Evolutionary conservation across 2,888 invertebrate species (phyloP), one percentile per base, ranked within the genome.

Genomic region (Amphipyra berbera): DNA sequence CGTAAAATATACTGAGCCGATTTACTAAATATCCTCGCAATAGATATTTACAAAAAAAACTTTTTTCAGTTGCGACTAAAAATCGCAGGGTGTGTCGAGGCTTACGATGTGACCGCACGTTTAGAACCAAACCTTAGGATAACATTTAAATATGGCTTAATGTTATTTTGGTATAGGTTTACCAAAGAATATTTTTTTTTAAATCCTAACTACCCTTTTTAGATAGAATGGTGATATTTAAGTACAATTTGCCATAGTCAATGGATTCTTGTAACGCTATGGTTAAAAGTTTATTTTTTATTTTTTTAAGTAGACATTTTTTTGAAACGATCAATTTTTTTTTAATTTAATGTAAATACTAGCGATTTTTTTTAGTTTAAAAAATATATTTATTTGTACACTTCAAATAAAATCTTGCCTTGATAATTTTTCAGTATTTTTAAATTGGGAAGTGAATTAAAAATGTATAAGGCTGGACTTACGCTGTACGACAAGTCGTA

Each of bases 201-300:
- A 21, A 21, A 60, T 68, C 56, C 61, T 72, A 61, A 52, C n/a
- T 37, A 46, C 44, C 60, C 52, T 76, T 73, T 82, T 78, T 79
- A 71, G 78, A 61, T 76, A 71, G 68, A 80, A 83, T 74, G 77
- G 88, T 89, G 89, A 90, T 89, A 88, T 76, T 72, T 82, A 90
- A 90, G 90, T 90, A 90, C 90, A 90, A 90, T 90, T 68, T 80
- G 76, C 88, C 89, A 88, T 87, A 86, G 82, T 81, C 72, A 73
- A 84, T 81, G 68, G 73, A 82, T 82, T 83, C 79, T 78, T 76
- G 79, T 78, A 72, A 78, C 66, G 46, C 72, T 76, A 70, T 80
- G 81, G 83, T 70, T 66, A 68, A 75, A 68, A 55, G 62, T 60
- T 81, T 79, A 74, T 71, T 81, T 79, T 82, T 78, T 82, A 75